Percentiles rank a stretch among this genome's conserved stretches.
Conservation (phyloP, 2,113 vertebrate genomes). For the Anseranas semipalmata region DNA sequence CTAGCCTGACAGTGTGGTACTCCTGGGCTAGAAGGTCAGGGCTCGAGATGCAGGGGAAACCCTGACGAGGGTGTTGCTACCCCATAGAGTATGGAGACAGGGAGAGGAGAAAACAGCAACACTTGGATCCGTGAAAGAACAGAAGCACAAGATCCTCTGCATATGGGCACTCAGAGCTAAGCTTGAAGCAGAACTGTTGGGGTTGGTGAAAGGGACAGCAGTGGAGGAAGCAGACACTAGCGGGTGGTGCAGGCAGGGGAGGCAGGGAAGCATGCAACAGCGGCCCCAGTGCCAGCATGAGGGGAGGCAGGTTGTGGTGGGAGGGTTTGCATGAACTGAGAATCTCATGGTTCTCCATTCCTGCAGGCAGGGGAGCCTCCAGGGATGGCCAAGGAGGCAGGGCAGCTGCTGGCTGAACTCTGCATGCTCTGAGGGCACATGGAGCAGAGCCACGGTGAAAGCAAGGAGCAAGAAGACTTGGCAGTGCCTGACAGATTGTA, state of each 20-base stretch:
- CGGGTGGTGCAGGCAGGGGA: no score
- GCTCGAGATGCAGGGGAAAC: no score
- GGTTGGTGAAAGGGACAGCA: no score
- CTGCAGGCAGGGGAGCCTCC: not conserved
- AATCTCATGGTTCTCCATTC: not conserved
- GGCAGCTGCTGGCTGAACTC: not conserved
- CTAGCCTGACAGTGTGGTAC: not conserved
- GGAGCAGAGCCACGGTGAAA: not conserved
- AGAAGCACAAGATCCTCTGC: no score
- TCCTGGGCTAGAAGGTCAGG: not conserved
- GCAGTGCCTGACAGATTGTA: rapidly evolving
- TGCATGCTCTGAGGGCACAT: not conserved
- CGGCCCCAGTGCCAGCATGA: not conserved
- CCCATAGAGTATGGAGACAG: no score
- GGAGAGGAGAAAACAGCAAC: no score
- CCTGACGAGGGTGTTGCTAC: no score
- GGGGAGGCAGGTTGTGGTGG: not conserved
- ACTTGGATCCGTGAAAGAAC: no score
- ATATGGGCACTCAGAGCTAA: no score
- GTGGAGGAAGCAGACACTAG: no score
- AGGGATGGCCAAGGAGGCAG: rapidly evolving
- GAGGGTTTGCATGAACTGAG: not conserved
- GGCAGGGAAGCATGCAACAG: not conserved
- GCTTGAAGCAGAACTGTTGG: no score
- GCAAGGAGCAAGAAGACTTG: not conserved